Base-by-base conservation (phyloP, 2,113 vertebrate species). In the Geothlypis trichas region DNA sequence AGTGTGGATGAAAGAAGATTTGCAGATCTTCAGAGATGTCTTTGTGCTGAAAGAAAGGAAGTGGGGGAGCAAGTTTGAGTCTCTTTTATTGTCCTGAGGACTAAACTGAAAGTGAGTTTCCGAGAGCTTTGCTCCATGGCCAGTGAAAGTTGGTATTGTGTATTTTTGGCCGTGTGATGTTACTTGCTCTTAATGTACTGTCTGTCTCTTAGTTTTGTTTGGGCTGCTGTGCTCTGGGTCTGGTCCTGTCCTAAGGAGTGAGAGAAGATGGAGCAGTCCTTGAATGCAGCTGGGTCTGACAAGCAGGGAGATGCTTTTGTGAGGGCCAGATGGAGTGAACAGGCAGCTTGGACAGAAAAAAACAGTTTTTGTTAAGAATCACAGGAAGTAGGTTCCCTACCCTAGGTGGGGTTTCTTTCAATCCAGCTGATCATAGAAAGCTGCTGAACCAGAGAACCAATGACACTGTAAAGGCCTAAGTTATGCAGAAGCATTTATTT, bases 41-140 rank as follows among this genome's bases (percentile, higher is more conserved):
- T 93, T 88, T 96, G 78, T 96, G 78, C 62, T 91, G 75, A 82
- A 88, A 74, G 84, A 71, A 89, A 28, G 23, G 24, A 85, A 85
- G 74, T 49, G 51, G 17, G 37, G 62, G 59, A 94, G 78, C 74
- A 83, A 87, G 72, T 76, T 26, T 73, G 44, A 90, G 69, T 93
- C 39, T 93, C 44, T 94, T 2, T 84, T 91, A 44, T 91, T 91
- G 39, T 91, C 73, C 84, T 47, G 73, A 63, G 54, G 77, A 75
- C 65, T 82, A 78, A 84, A 78, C 87, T 71, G 61, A 58, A 86
- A 92, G 61, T 93, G 61, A 84, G 39, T 75, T 95, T 92, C 68
- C 46, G 66, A 75, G 77, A 65, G 62, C 54, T 57, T 75, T 83
- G n/a, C 84, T 81, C 84, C 84, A 63, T 42, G 77, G 61, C 35